phyloP scores from a whole-genome alignment of 2,113 vertebrate genomes.

The Paramormyrops kingsleyae region DNA sequence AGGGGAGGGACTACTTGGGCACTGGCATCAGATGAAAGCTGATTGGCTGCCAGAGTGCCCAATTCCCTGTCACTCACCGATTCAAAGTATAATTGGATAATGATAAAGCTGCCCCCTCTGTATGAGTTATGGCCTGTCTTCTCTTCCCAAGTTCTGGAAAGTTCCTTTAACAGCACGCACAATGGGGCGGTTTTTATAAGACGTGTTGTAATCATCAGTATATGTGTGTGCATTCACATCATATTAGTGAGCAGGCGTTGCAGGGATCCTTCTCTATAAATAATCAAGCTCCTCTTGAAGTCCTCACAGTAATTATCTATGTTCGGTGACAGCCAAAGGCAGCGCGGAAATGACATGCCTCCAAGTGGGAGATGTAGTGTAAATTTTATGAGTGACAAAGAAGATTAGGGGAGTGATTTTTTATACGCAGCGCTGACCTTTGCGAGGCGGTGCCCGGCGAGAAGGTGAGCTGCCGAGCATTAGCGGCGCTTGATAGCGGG shows the following conservation, averaged over 20 bases:
- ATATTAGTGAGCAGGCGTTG: constrained; percentile 46
- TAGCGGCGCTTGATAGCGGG: background rate
- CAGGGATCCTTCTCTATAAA: constrained; percentile 54
- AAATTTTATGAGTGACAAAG: constrained; percentile 77
- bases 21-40: background rate
- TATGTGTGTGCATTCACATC: constrained; percentile 38
- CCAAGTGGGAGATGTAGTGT: constrained; percentile 69
- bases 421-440: constrained; percentile 63
- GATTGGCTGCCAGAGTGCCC: background rate
- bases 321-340: constrained; percentile 66
- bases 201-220: background rate
- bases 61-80: background rate
- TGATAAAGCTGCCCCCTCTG: background rate
- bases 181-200: background rate
- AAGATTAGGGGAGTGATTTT: constrained; percentile 64
- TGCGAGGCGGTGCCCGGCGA: constrained; percentile 35
- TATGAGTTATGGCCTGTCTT: background rate
- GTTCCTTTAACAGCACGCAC: background rate
- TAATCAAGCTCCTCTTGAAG: constrained; percentile 62
- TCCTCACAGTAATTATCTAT: constrained; percentile 65
- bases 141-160: background rate
- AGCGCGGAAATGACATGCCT: constrained; percentile 65
- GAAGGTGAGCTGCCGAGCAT: constrained; percentile 35
- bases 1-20: background rate
- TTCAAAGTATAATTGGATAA: background rate